Evolutionary conservation across 2,888 invertebrate genomes (phyloP).

Genomic region (Cheilosia vernalis): DNA sequence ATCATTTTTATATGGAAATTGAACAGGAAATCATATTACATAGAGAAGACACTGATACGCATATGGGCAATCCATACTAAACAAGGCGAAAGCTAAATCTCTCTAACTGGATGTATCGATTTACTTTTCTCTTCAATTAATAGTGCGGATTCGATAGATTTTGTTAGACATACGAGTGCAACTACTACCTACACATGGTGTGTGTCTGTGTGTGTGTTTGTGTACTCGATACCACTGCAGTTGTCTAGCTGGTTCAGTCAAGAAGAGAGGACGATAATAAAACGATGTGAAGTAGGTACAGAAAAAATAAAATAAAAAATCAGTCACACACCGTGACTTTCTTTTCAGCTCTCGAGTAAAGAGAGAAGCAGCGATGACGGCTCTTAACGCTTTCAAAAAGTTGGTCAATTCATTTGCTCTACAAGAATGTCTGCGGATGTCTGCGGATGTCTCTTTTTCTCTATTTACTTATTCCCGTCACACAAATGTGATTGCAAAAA

Average conservation of each 20-base stretch:
- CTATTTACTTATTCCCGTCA: slow-evolving; percentile 59
- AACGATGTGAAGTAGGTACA: slow-evolving; percentile 53
- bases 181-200: slow-evolving; percentile 12
- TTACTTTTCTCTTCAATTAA: slow-evolving; percentile 43
- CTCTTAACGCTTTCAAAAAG: slow-evolving; percentile 40
- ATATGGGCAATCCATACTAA: slow-evolving; percentile 50
- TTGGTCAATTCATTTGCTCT: slow-evolving; percentile 27
- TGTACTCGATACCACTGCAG: slow-evolving; percentile 4
- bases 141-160: slow-evolving; percentile 19
- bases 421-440: slow-evolving; percentile 2
- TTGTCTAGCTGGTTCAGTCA: slow-evolving; percentile 17
- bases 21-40: slow-evolving; percentile 55
- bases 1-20: background rate
- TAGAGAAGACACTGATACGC: slow-evolving; percentile 26
- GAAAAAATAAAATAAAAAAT: background rate
- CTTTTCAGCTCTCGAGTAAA: slow-evolving; percentile 37
- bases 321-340: slow-evolving; percentile 63
- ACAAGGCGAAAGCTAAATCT: slow-evolving; percentile 60
- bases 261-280: slow-evolving; percentile 18
- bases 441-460: slow-evolving; percentile 28
- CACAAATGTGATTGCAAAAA: slow-evolving; percentile 23
- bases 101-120: slow-evolving; percentile 37
- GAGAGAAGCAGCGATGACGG: slow-evolving; percentile 9
- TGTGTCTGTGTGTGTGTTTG: background rate
- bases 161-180: slow-evolving; percentile 17